A percentile compares a stretch with the other conserved stretches of the same genome.
These are phyloP conservation scores for Chorisops tibialis DNA, from an alignment of 2,888 invertebrate species.

Conservation along the genomic window DNA sequence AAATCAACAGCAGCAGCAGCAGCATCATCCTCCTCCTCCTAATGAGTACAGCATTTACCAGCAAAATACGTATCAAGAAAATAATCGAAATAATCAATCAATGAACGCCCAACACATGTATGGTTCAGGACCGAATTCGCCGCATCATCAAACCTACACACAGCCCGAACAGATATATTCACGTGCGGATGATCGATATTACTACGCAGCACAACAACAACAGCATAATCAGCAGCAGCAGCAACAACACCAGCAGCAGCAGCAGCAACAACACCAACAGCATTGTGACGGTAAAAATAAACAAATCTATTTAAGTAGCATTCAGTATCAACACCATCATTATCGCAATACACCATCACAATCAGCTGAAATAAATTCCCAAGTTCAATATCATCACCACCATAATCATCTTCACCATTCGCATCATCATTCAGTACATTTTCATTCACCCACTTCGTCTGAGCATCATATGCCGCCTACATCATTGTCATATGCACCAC, in stretches of 20 bases:
- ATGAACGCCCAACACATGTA: neutral
- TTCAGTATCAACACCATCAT: conserved; percentile 36
- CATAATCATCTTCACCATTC: conserved; percentile 39
- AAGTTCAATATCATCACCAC: conserved; percentile 34
- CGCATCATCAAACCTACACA: neutral
- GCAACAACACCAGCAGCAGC: too few relatives aligned
- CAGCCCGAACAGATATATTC: neutral
- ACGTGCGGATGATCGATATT: neutral
- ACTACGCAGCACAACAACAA: conserved; percentile 29
- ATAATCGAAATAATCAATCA: conserved; percentile 43
- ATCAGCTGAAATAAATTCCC: neutral
- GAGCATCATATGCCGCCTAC: conserved; percentile 35
- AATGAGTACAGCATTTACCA: conserved; percentile 36
- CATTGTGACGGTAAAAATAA: conserved; percentile 32
- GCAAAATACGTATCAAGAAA: conserved; percentile 40
- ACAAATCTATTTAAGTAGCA: neutral
- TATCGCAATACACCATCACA: neutral
- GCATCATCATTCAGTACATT: conserved; percentile 41
- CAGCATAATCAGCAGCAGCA: conserved; percentile 35
- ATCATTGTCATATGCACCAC: conserved; percentile 40
- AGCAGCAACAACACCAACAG: conserved; percentile 39
- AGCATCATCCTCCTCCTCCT: conserved; percentile 37
- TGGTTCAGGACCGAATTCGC: neutral
- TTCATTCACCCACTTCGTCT: conserved; percentile 41
- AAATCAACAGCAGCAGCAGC: conserved; percentile 34